phyloP scores from a whole-genome alignment of 2,113 vertebrate species.

The Odontesthes bonariensis region DNA sequence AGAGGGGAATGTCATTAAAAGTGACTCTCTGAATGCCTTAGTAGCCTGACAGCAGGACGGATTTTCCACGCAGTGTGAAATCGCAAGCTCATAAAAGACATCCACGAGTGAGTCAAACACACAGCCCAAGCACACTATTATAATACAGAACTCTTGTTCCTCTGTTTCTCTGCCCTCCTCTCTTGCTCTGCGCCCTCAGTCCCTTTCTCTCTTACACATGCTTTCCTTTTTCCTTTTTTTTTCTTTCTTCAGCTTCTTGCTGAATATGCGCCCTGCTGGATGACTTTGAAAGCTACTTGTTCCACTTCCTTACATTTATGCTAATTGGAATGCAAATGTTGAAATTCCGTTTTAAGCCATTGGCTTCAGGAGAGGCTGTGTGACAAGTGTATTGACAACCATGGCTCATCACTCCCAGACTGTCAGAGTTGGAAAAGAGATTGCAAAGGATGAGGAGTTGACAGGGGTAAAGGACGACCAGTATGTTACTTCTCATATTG shows the following conservation, averaged over 20 bases:
- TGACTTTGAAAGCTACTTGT: constrained; percentile 84
- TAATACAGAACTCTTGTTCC: constrained; percentile 58
- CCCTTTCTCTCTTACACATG: constrained; percentile 35
- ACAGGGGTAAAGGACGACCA: constrained; percentile 63
- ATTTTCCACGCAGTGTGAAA: constrained; percentile 82
- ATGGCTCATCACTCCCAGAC: constrained; percentile 58
- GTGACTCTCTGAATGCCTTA: constrained; percentile 77
- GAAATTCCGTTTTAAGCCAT: constrained; percentile 76
- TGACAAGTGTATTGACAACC: constrained; percentile 66
- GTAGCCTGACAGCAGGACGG: constrained; percentile 66
- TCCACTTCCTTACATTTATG: constrained; percentile 83
- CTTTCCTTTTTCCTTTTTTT: not conserved
- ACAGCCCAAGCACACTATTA: constrained; percentile 61
- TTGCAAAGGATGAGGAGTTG: constrained; percentile 61
- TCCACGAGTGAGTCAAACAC: constrained; percentile 77
- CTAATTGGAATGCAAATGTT: constrained; percentile 82
- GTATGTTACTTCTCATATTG: constrained; percentile 65
- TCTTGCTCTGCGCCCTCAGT: constrained; percentile 26
- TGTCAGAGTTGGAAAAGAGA: constrained; percentile 40
- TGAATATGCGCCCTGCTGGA: constrained; percentile 75
- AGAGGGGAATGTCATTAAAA: constrained; percentile 77
- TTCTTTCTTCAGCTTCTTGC: constrained; percentile 46
- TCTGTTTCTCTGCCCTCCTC: constrained; percentile 3
- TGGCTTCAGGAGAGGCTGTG: constrained; percentile 67
- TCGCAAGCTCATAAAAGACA: constrained; percentile 81